Evolutionary conservation across 1,140 invertebrate species (phyloP), one percentile per base, ranked within the genome.

Genomic region (Drosophila punjabiensis): DNA sequence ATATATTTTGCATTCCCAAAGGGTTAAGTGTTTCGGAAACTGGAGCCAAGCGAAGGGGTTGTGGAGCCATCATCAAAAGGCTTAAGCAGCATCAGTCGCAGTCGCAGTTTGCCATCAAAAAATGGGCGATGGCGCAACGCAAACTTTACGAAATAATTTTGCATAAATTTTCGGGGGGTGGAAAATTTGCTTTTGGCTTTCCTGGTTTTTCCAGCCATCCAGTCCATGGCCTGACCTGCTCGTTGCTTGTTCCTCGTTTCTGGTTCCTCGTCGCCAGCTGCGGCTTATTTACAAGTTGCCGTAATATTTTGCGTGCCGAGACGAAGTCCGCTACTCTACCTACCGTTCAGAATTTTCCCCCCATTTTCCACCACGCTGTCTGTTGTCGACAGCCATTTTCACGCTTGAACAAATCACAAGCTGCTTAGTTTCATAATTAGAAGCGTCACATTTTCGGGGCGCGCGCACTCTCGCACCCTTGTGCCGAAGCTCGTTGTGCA

Each of bases 391-490:
- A 90, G 82, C 86, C 86, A 82, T 90, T 90, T 90, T 91, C 87
- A 90, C 87, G 86, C 86, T 90, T 82, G 79, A 90, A 90, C 87
- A 91, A 90, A 90, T 90, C 87, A 90, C 87, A 90, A 90, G 86
- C 86, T 90, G 86, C 86, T 90, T 90, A 90, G 86, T 90, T 90
- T 91, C 87, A 91, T 90, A 90, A 90, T 90, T 90, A 90, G 87
- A 89, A 90, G 86, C 85, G 85, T 89, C 86, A 89, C 85, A 89
- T 90, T 89, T 90, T 90, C 79, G 67, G 68, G 65, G 75, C 55
- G 73, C 62, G 70, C 73, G 56, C 67, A 48, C 69, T 74, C 73
- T 74, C 52, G 69, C 77, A 70, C 73, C 83, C 65, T 78, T 64
- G 81, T 53, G 81, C 88, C 61, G 50, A 69, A 81, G 76, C 84